phyloP scores from a whole-genome alignment of 2,888 invertebrate species.

The Torymus tubicola region DNA sequence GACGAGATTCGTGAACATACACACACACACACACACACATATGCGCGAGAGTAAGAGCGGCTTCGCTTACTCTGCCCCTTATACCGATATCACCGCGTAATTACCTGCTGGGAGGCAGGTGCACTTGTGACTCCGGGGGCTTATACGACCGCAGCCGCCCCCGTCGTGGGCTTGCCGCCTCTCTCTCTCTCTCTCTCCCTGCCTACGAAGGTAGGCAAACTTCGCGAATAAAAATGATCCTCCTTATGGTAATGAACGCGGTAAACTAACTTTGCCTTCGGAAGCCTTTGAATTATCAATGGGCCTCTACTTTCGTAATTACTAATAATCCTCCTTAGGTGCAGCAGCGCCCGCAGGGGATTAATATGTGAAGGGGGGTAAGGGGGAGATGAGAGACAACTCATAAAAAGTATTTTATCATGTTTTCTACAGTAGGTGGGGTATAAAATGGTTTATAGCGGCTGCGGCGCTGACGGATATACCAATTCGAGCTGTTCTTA shows the following conservation, averaged over 20 bases:
- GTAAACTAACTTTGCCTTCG: conserved; percentile 49
- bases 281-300: conserved; percentile 55
- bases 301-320: conserved; percentile 37
- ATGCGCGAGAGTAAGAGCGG: too few relatives aligned
- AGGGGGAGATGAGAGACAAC: too few relatives aligned
- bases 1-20: conserved; percentile 53
- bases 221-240: conserved; percentile 63
- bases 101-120: conserved; percentile 55
- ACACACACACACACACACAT: neutral
- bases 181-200: too few relatives aligned
- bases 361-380: too few relatives aligned
- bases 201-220: conserved; percentile 40
- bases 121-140: conserved; percentile 55
- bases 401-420: conserved; percentile 17
- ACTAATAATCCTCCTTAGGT: conserved; percentile 37
- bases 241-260: conserved; percentile 57
- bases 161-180: conserved; percentile 9
- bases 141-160: conserved; percentile 36
- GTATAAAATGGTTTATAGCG: too few relatives aligned
- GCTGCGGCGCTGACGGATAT: too few relatives aligned
- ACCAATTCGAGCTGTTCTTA: too few relatives aligned
- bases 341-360: conserved; percentile 18
- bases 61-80: neutral
- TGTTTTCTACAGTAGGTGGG: too few relatives aligned
- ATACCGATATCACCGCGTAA: conserved; percentile 55